phyloP scores from a whole-genome alignment of 2,797 vertebrate genomes.

The Dendrocincla tyrannina region DNA sequence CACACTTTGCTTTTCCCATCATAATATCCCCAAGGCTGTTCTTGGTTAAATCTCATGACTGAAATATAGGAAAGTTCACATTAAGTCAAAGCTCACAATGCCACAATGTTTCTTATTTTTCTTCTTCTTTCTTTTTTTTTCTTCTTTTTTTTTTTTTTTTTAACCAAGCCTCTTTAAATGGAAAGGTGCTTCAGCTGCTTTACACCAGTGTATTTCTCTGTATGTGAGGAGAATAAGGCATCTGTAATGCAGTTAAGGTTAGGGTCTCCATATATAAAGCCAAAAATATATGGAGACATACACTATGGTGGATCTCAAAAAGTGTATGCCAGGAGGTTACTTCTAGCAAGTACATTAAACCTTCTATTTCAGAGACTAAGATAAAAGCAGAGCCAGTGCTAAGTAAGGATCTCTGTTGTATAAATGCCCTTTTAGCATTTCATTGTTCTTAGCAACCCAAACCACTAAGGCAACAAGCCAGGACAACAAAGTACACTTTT shows the following conservation, averaged over 20 bases:
- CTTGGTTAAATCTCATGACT: slow-evolving; percentile 70
- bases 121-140: background rate
- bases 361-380: background rate
- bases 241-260: background rate
- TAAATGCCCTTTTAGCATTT: background rate
- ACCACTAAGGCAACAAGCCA: background rate
- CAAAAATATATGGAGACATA: background rate
- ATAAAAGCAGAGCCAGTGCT: background rate
- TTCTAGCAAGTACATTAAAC: background rate
- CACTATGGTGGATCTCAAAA: background rate
- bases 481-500: background rate
- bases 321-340: background rate
- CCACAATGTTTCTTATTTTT: slow-evolving; percentile 12
- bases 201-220: background rate
- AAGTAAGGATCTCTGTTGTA: background rate
- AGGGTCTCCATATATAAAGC: background rate
- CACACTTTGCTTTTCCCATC: slow-evolving; percentile 66
- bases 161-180: background rate
- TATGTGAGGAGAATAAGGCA: background rate
- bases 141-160: background rate
- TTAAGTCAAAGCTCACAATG: slow-evolving; percentile 31
- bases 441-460: slow-evolving; percentile 35
- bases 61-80: slow-evolving; percentile 66
- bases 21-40: slow-evolving; percentile 67
- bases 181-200: background rate